A percentile compares a stretch with the other conserved stretches of the same genome.
These are phyloP conservation scores for Campylomormyrus tamandua DNA, from an alignment of 2,113 vertebrate genomes.

Conservation along the genomic window DNA sequence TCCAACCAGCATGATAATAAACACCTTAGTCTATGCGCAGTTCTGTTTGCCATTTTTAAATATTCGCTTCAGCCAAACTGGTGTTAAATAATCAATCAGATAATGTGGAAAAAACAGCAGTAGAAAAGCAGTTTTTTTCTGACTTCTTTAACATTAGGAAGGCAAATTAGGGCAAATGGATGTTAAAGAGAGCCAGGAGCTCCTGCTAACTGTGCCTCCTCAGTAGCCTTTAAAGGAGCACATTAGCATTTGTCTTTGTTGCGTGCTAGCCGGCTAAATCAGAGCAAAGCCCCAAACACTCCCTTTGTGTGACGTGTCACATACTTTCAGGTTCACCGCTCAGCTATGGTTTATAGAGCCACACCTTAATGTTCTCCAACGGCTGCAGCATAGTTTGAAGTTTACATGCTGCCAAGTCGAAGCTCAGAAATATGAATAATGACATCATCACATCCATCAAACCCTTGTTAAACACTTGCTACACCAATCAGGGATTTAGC, in stretches of 20 bases:
- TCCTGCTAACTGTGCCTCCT: not conserved
- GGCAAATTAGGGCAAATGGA: not conserved
- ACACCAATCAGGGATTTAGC: not conserved
- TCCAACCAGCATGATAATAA: not conserved
- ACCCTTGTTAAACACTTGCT: not conserved
- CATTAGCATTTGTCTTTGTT: not conserved
- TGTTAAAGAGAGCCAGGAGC: not conserved
- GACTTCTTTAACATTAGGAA: not conserved
- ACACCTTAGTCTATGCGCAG: not conserved
- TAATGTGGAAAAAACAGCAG: not conserved
- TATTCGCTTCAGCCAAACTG: not conserved
- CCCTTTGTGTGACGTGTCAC: not conserved
- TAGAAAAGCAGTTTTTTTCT: not conserved
- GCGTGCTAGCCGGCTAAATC: not conserved
- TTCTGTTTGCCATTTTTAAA: not conserved
- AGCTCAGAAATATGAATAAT: not conserved
- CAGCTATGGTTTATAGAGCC: not conserved
- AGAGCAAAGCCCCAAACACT: not conserved
- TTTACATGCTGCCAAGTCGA: not conserved
- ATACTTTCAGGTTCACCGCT: not conserved
- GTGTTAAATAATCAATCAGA: not conserved
- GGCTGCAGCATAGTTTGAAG: not conserved
- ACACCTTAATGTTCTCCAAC: not conserved
- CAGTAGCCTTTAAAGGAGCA: not conserved
- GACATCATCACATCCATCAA: not conserved